These are phyloP conservation scores for Bombus sylvicola DNA, from an alignment of 1,140 invertebrate genomes.

Conservation along the genomic window DNA sequence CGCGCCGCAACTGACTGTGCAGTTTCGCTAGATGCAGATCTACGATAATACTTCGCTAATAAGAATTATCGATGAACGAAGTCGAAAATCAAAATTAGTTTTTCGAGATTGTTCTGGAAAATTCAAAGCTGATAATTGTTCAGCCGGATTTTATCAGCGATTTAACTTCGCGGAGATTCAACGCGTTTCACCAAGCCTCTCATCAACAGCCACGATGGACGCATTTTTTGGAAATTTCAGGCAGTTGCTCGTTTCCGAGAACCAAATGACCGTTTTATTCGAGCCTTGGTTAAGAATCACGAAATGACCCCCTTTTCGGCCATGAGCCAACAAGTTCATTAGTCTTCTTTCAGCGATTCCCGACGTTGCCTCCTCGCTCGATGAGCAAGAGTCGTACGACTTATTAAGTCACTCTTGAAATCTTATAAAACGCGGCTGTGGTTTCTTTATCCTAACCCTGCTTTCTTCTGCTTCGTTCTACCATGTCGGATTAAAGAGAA, in stretches of 20 bases:
- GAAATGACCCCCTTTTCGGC: constrained; percentile 47
- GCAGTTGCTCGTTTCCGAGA: neutral
- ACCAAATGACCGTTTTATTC: constrained; percentile 33
- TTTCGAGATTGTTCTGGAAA: too few relatives aligned
- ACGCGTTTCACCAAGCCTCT: neutral
- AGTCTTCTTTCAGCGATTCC: constrained; percentile 50
- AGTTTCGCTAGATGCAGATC: neutral
- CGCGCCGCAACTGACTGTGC: neutral
- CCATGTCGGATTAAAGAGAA: constrained; percentile 31
- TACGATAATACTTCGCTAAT: neutral
- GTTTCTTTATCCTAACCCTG: constrained; percentile 1
- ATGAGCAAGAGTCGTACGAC: constrained; percentile 20
- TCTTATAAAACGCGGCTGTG: constrained; percentile 26
- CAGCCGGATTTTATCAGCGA: too few relatives aligned
- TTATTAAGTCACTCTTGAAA: constrained; percentile 52
- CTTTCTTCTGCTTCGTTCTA: constrained; percentile 7
- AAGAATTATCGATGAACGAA: neutral
- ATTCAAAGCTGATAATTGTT: neutral
- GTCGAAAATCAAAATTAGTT: neutral
- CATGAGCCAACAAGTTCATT: constrained; percentile 51
- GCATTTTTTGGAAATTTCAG: neutral
- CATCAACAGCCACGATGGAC: neutral
- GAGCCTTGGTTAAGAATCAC: constrained; percentile 40
- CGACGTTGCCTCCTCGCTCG: constrained; percentile 24
- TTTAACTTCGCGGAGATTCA: neutral